These are phyloP conservation scores for Cephus nigrinus DNA, from an alignment of 2,888 invertebrate species.

Conservation along the genomic window DNA sequence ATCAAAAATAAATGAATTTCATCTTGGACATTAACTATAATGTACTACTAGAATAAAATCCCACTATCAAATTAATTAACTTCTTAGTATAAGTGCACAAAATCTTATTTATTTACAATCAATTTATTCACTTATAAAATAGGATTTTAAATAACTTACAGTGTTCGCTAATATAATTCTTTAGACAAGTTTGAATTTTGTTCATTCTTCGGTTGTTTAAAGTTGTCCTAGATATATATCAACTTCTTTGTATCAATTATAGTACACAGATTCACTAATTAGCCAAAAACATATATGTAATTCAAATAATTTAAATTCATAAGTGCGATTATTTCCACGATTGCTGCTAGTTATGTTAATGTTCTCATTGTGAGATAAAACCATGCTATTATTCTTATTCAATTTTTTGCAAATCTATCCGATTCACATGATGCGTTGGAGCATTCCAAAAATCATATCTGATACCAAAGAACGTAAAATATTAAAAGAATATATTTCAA, in stretches of 20 bases:
- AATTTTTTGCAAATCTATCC: background rate
- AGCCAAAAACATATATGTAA: background rate
- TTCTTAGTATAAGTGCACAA: background rate
- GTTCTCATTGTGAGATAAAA: background rate
- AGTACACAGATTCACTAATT: background rate
- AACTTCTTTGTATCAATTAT: background rate
- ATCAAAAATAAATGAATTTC: background rate
- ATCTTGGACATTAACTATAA: background rate
- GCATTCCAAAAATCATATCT: background rate
- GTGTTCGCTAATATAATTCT: background rate
- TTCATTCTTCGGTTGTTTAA: background rate
- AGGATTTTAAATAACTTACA: background rate
- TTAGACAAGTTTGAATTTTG: background rate
- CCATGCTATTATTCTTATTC: background rate
- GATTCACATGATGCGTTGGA: background rate
- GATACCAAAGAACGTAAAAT: background rate
- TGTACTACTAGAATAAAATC: background rate
- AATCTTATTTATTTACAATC: conserved; percentile 1
- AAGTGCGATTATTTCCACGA: background rate
- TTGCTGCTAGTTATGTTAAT: background rate
- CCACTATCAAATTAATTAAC: conserved; percentile 1
- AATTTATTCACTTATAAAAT: background rate
- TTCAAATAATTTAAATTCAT: background rate
- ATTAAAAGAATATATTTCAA: background rate
- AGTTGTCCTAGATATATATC: background rate